phyloP scores from a whole-genome alignment of 2,797 vertebrate genomes.

The Gambelia wislizenii region DNA sequence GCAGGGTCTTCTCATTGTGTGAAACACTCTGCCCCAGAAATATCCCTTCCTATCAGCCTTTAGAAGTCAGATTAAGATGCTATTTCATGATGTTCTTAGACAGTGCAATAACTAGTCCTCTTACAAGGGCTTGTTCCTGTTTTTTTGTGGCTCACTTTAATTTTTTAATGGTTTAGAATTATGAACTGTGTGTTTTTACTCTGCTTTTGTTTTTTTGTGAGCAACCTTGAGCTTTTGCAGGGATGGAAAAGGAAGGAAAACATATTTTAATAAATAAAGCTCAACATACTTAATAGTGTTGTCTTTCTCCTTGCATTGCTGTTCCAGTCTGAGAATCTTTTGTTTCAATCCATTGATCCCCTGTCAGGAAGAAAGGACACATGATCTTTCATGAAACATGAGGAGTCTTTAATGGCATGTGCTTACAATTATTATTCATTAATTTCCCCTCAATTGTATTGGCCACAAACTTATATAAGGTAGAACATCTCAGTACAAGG shows the following conservation, averaged over 20 bases:
- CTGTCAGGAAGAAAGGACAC: constrained; percentile 75
- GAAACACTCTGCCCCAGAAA: neutral
- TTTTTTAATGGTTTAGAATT: neutral
- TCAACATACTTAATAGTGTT: constrained; percentile 81
- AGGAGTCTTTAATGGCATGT: neutral
- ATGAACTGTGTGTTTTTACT: neutral
- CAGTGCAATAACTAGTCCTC: neutral
- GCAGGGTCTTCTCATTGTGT: neutral
- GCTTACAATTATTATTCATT: neutral
- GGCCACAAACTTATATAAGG: neutral
- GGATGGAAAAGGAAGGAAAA: neutral
- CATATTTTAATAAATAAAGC: neutral
- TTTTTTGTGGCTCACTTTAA: neutral
- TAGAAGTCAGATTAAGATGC: neutral
- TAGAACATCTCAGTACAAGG: too few species aligned
- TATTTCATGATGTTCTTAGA: neutral
- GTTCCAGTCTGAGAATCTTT: constrained; percentile 90
- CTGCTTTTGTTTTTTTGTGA: neutral
- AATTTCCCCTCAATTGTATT: neutral
- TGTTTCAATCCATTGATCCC: constrained; percentile 89
- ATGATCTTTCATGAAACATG: neutral
- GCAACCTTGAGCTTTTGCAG: neutral
- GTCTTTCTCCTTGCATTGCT: constrained; percentile 92
- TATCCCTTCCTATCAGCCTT: neutral
- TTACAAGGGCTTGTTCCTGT: neutral